These are phyloP conservation scores for Drosophila pegasa DNA, from an alignment of 2,888 invertebrate genomes.

Conservation along the genomic window DNA sequence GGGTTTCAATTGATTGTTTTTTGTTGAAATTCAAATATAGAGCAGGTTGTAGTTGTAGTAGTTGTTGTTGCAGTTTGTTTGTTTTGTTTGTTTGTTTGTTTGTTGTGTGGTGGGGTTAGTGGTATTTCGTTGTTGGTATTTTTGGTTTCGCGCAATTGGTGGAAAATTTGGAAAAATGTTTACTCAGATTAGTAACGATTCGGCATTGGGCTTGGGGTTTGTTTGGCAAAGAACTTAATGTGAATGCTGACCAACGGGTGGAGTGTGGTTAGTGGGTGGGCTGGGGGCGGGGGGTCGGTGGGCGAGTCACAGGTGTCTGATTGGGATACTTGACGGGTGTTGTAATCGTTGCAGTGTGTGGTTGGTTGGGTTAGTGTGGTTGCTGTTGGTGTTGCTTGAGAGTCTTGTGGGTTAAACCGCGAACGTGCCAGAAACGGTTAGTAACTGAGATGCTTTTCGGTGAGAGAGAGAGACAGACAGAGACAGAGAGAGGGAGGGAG, in stretches of 20 bases:
- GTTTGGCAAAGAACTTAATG: conserved; percentile 19
- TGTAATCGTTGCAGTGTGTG: conserved; percentile 48
- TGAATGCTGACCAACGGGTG: conserved; percentile 34
- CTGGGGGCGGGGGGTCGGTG: conserved; percentile 7
- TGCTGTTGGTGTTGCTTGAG: conserved; percentile 10
- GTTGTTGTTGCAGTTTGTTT: conserved; percentile 42
- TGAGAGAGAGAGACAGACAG: conserved; percentile 29
- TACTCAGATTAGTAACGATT: conserved; percentile 64
- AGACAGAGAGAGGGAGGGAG: conserved; percentile 21
- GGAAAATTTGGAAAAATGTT: conserved; percentile 78
- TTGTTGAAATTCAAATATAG: conserved; percentile 63
- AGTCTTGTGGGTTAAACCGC: conserved; percentile 15
- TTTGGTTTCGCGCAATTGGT: conserved; percentile 46
- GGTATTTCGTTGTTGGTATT: conserved; percentile 37
- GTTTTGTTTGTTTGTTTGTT: conserved; percentile 23
- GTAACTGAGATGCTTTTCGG: conserved; percentile 44
- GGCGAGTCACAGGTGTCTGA: neutral
- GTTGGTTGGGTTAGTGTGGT: conserved; percentile 43
- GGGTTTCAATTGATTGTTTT: conserved; percentile 52
- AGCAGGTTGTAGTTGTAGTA: conserved; percentile 45
- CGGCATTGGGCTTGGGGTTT: conserved; percentile 40
- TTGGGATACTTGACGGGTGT: conserved; percentile 18
- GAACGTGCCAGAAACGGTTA: conserved; percentile 56
- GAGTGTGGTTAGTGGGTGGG: conserved; percentile 29
- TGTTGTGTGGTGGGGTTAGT: conserved; percentile 61